Evolutionary conservation across 2,113 vertebrate genomes (phyloP), one percentile per base, ranked within the genome.

Genomic region (Myxocyprinus asiaticus): DNA sequence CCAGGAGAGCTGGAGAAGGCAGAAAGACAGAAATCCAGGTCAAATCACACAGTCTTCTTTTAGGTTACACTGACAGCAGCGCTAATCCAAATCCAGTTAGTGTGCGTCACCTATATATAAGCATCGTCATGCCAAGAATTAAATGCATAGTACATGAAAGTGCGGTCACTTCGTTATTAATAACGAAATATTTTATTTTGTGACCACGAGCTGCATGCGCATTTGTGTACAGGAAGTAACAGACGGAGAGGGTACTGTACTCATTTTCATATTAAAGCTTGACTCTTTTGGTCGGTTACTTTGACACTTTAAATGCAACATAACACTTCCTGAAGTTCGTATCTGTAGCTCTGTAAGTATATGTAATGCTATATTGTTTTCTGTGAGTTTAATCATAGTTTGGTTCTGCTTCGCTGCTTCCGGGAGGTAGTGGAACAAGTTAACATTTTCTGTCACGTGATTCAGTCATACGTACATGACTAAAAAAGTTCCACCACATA

Each of bases 1-100:
- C 22, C 22, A 33, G 22, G 22, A 33, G 22, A 33, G 3, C 22
- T 33, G 22, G 22, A 33, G 22, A 33, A 33, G 22, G 22, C 22
- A 33, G 22, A 33, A 33, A 33, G 1, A 33, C 69, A 81, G 53
- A 75, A 79, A 88, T 85, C 80, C 76, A 83, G 87, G 87, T 87
- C 80, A 88, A 86, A 82, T 86, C 72, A 84, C 83, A 87, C 63
- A 74, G 17, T 44, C 4, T 7, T n/a, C 12, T 33, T 33, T n/a
- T 2, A 6, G 43, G 0, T 67, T 72, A 70, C 2, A 48, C 55
- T 76, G 73, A 76, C 73, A 64, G 79, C 65, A 77, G 43, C 42
- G 33, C 66, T 77, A 81, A 74, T 73, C 77, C 82, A 77, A 61
- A 82, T 83, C 76, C 76, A 78, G 33, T 80, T 64, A 72, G 73